Conservation (phyloP, 1,140 invertebrate species). For the Microplitis mediator region DNA sequence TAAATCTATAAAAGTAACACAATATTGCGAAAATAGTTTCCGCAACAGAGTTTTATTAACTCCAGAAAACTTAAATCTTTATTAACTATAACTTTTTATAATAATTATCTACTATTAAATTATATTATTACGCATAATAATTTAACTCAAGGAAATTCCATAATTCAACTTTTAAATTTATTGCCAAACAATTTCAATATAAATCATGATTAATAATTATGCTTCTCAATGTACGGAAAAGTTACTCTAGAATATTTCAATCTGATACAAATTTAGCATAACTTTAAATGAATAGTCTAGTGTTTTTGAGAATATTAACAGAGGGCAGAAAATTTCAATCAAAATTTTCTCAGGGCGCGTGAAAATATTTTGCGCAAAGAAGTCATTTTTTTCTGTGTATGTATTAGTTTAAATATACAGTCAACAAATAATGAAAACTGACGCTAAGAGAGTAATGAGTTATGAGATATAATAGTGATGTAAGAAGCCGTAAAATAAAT, state of each 20-base stretch:
- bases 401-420: background rate
- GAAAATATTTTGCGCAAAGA: too few species aligned
- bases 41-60: background rate
- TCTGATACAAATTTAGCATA: too few species aligned
- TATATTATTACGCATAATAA: background rate
- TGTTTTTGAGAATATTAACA: too few species aligned
- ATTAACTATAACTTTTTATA: background rate
- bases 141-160: too few species aligned
- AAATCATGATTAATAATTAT: background rate
- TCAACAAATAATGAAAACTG: conserved; percentile 36
- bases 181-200: background rate
- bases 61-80: background rate
- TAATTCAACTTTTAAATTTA: too few species aligned
- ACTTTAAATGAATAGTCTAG: too few species aligned
- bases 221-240: background rate
- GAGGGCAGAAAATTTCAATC: too few species aligned
- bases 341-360: too few species aligned
- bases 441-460: conserved; percentile 46
- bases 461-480: conserved; percentile 44
- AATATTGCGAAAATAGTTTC: too few species aligned
- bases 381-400: background rate
- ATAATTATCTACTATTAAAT: background rate
- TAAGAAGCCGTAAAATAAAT: conserved; percentile 47
- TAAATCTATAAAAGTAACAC: conserved; percentile 8
- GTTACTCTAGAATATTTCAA: too few species aligned